Conservation (phyloP, 2,888 invertebrate species). For the Ormyrus pomaceus region DNA sequence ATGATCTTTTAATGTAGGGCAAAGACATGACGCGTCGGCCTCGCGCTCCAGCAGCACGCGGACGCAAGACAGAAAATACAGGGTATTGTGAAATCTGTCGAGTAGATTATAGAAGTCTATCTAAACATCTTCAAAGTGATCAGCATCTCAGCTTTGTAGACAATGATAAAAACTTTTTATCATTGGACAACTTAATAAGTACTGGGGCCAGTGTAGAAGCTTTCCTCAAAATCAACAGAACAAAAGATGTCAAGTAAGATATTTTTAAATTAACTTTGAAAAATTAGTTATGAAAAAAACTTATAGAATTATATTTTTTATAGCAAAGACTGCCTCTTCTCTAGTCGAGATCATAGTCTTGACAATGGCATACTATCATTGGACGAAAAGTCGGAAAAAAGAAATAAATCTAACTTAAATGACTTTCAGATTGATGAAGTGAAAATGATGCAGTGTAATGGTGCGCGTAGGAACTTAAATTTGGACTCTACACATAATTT, state of each 20-base stretch:
- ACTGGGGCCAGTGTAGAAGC: constrained; percentile 82
- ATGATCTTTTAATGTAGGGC: constrained; percentile 61
- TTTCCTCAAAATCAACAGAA: constrained; percentile 80
- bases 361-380: constrained; percentile 65
- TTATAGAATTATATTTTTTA: constrained; percentile 29
- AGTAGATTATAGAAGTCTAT: constrained; percentile 83
- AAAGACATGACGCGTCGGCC: constrained; percentile 76
- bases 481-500: constrained; percentile 71
- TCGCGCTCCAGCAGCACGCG: constrained; percentile 71
- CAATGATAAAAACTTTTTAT: constrained; percentile 85
- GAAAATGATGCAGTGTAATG: constrained; percentile 74
- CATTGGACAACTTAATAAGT: constrained; percentile 84
- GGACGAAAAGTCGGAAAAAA: constrained; percentile 62
- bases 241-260: constrained; percentile 71
- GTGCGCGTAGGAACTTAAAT: constrained; percentile 70
- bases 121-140: constrained; percentile 84
- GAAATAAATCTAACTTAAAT: constrained; percentile 63
- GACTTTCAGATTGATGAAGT: constrained; percentile 66
- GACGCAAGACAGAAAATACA: constrained; percentile 73
- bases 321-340: constrained; percentile 70
- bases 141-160: constrained; percentile 85
- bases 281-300: neutral
- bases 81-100: constrained; percentile 91
- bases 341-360: constrained; percentile 68
- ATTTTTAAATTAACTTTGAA: neutral